Conservation (phyloP, 1,140 invertebrate species). For the Macrotrachela quadricornifera region DNA sequence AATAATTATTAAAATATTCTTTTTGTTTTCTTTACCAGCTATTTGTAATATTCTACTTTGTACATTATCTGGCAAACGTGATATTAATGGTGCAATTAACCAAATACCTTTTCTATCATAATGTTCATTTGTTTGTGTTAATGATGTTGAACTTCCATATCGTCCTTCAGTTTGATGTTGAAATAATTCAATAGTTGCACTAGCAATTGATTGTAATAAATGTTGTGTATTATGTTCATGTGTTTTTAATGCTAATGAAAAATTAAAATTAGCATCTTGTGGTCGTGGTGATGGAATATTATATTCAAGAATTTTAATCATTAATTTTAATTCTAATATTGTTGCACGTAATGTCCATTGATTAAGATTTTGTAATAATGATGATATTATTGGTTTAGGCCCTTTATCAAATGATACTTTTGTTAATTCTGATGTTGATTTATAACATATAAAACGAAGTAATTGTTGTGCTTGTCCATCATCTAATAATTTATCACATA, state of each 20-base stretch:
- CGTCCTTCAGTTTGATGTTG: conserved; percentile 34
- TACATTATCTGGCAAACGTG: conserved; percentile 64
- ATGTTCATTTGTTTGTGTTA: neutral
- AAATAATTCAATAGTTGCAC: conserved; percentile 77
- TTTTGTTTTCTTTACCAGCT: conserved; percentile 34
- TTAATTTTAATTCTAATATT: conserved; percentile 75
- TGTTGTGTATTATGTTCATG: neutral
- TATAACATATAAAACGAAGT: conserved; percentile 87
- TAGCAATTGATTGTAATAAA: conserved; percentile 45
- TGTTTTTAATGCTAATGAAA: neutral
- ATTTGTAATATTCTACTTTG: conserved; percentile 75
- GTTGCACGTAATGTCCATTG: conserved; percentile 93
- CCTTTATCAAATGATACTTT: neutral
- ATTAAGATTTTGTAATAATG: conserved; percentile 48
- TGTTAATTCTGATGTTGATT: conserved; percentile 32
- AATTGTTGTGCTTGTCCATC: conserved; percentile 44
- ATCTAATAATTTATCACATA: conserved; percentile 37
- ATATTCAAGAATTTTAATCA: conserved; percentile 57
- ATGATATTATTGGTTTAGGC: conserved; percentile 1
- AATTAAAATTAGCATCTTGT: neutral
- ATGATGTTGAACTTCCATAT: neutral
- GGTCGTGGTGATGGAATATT: conserved; percentile 32
- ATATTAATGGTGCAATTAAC: conserved; percentile 74
- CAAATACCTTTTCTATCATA: conserved; percentile 38
- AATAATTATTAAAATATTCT: no score